These are phyloP conservation scores for Myiozetetes cayanensis DNA, from an alignment of 2,113 vertebrate genomes.

Conservation along the genomic window DNA sequence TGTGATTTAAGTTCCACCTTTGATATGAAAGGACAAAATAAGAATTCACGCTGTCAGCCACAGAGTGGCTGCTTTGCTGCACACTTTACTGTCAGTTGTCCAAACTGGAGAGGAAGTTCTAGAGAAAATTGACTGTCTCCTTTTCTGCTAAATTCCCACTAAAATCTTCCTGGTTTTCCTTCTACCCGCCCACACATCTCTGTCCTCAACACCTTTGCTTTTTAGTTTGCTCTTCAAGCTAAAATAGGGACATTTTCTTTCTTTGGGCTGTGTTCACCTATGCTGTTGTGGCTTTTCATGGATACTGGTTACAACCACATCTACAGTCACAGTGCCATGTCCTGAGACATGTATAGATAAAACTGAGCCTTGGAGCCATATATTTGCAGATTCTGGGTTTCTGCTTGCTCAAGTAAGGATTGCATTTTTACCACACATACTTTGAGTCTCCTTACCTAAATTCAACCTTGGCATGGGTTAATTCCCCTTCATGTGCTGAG, in stretches of 20 bases:
- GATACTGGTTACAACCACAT: not conserved
- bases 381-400: not conserved
- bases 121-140: not conserved
- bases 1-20: not conserved
- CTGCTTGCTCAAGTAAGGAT: not conserved
- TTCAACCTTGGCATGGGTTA: not conserved
- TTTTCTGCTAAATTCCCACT: not conserved
- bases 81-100: not conserved
- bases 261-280: not conserved
- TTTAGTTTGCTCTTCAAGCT: accelerated
- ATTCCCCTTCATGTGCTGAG: not conserved
- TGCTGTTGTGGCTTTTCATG: not conserved
- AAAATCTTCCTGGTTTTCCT: not conserved
- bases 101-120: not conserved
- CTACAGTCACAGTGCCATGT: accelerated
- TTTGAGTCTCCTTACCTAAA: not conserved
- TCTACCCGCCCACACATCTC: not conserved
- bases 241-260: not conserved
- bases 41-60: not conserved
- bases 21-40: not conserved
- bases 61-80: not conserved
- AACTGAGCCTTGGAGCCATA: accelerated
- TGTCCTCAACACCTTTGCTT: not conserved
- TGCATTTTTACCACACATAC: not conserved
- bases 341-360: not conserved